Evolutionary conservation across 2,113 vertebrate genomes (phyloP).

Genomic region (Eleginops maclovinus): DNA sequence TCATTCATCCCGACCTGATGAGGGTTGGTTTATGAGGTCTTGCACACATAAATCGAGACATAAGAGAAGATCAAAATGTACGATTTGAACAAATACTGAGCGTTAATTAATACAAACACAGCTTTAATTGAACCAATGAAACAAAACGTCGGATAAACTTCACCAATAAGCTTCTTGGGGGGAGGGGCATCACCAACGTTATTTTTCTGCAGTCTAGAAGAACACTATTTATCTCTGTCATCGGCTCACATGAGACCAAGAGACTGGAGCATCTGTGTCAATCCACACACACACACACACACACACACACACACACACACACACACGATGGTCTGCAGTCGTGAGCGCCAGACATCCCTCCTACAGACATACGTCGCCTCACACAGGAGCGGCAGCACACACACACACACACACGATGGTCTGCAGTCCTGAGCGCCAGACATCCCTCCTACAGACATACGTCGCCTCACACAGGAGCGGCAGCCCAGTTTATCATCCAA

Average conservation of each 20-base stretch:
- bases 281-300: slow-evolving; percentile 36
- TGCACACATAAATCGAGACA: no score
- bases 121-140: no score
- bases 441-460: slow-evolving; percentile 61
- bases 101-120: no score
- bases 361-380: slow-evolving; percentile 54
- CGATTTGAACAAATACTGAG: neutral
- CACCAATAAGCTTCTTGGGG: no score
- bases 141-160: no score
- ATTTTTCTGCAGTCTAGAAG: slow-evolving; percentile 19
- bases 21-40: neutral
- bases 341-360: slow-evolving; percentile 55
- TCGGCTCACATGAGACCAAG: slow-evolving; percentile 31
- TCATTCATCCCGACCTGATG: neutral
- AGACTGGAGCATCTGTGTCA: slow-evolving; percentile 59
- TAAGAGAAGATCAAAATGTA: neutral
- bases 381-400: slow-evolving; percentile 7
- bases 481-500: slow-evolving; percentile 54
- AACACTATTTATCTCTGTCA: slow-evolving; percentile 63
- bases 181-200: no score
- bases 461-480: slow-evolving; percentile 26
- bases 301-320: neutral
- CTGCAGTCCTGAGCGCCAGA: slow-evolving; percentile 36
- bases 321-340: no score
- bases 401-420: no score